Evolutionary conservation across 2,888 invertebrate species (phyloP).

Genomic region (Prosopocoilus inquinatus): DNA sequence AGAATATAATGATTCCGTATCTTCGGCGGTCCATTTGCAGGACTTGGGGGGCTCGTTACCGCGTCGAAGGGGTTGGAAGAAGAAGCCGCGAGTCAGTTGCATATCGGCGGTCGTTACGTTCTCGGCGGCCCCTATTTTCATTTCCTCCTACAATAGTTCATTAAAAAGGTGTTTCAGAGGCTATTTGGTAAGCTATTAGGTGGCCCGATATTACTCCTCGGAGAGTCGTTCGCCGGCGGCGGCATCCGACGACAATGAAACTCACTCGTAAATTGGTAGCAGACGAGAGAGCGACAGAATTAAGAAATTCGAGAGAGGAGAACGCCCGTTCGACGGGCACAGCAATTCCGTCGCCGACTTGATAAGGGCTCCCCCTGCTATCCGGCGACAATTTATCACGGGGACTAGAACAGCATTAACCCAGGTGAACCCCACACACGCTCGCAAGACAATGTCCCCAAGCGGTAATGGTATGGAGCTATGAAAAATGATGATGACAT

Average conservation of each 20-base stretch:
- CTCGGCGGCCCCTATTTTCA: slow-evolving; percentile 50
- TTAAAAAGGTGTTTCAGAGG: slow-evolving; percentile 73
- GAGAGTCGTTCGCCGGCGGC: slow-evolving; percentile 52
- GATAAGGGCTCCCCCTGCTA: slow-evolving; percentile 46
- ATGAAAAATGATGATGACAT: slow-evolving; percentile 52
- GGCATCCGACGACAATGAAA: slow-evolving; percentile 53
- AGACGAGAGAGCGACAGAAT: slow-evolving; percentile 19
- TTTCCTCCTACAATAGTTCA: slow-evolving; percentile 61
- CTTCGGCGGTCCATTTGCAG: no score
- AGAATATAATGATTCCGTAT: no score
- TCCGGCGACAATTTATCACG: slow-evolving; percentile 50
- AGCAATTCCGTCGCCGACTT: slow-evolving; percentile 43
- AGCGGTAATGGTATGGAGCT: slow-evolving; percentile 48
- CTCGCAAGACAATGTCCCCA: slow-evolving; percentile 46
- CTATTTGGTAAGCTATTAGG: slow-evolving; percentile 70
- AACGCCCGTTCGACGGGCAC: slow-evolving; percentile 25
- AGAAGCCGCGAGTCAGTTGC: slow-evolving; percentile 16
- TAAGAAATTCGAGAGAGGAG: slow-evolving; percentile 21
- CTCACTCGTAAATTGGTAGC: slow-evolving; percentile 50
- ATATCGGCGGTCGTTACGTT: slow-evolving; percentile 17
- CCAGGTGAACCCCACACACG: slow-evolving; percentile 47
- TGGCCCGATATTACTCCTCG: slow-evolving; percentile 55
- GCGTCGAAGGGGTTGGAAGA: slow-evolving; percentile 34
- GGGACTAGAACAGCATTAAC: slow-evolving; percentile 47
- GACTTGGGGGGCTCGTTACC: slow-evolving; percentile 35